These are phyloP conservation scores for Sinodicranocentrus sp. DNA, from an alignment of 2,888 invertebrate genomes.

Conservation along the genomic window DNA sequence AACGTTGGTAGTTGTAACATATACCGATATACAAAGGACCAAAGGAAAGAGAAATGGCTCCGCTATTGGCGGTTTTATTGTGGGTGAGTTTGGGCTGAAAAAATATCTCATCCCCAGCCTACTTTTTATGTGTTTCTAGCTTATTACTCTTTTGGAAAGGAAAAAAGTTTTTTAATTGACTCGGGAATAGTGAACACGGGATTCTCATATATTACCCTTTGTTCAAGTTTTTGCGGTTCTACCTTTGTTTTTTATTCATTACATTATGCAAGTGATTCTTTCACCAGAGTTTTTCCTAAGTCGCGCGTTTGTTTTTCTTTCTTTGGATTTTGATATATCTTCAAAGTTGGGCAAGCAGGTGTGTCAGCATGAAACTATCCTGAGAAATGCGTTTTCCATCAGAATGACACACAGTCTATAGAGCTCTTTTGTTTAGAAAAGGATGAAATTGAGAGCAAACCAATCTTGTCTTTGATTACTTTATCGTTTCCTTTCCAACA, in stretches of 20 bases:
- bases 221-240: background rate
- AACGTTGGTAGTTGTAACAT: too few relatives aligned
- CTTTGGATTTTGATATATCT: too few relatives aligned
- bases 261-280: constrained; percentile 28
- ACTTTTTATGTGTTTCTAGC: constrained; percentile 4
- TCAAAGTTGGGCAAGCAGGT: background rate
- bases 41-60: background rate
- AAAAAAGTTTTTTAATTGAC: constrained; percentile 44
- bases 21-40: too few relatives aligned
- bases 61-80: too few relatives aligned
- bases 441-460: background rate
- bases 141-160: constrained; percentile 13
- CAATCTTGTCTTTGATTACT: background rate
- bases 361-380: background rate
- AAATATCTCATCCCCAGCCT: too few relatives aligned
- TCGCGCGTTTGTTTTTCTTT: too few relatives aligned
- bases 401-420: background rate
- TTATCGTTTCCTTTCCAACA: too few relatives aligned
- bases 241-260: constrained; percentile 33
- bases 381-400: background rate
- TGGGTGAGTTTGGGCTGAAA: too few relatives aligned
- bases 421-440: background rate
- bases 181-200: constrained; percentile 22
- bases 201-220: constrained; percentile 28
- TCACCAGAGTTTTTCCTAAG: background rate